Percentiles rank a stretch among this genome's conserved stretches.
Conservation (phyloP, 2,888 invertebrate genomes). For the Lasioglossum zephyrum region DNA sequence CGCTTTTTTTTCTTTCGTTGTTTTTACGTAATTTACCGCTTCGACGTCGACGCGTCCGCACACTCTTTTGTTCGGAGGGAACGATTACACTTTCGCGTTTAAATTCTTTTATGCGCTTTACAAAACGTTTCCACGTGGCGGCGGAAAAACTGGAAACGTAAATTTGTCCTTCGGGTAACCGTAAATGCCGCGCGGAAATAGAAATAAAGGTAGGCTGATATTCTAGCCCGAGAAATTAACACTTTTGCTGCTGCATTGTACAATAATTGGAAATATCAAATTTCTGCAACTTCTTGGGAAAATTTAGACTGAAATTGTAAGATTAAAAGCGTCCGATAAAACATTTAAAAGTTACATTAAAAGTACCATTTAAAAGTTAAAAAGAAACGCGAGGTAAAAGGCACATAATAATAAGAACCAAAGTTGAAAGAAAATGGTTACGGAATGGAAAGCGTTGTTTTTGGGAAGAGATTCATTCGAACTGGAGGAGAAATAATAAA, state of each 20-base stretch:
- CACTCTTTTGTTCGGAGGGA: conserved; percentile 40
- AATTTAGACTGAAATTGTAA: no score
- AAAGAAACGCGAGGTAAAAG: not conserved
- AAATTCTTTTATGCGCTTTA: conserved; percentile 19
- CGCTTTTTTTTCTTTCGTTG: conserved; percentile 45
- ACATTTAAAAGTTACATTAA: no score
- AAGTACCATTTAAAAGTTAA: not conserved
- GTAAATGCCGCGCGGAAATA: not conserved
- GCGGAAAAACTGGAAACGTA: not conserved
- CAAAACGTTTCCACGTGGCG: not conserved
- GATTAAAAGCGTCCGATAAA: no score
- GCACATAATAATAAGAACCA: not conserved
- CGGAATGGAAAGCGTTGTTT: not conserved
- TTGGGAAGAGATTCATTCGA: not conserved
- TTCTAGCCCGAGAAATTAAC: not conserved
- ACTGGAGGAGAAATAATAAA: not conserved
- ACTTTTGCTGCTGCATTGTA: no score
- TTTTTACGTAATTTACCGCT: conserved; percentile 55
- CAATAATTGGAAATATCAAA: no score
- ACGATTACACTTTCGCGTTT: conserved; percentile 46
- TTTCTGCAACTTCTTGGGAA: no score
- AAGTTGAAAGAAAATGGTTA: not conserved
- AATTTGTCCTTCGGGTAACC: not conserved
- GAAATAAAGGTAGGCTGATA: not conserved
- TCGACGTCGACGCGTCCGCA: conserved; percentile 38